Evolutionary conservation across 2,888 invertebrate genomes (phyloP), one percentile per base, ranked within the genome.

Genomic region (Parapristionchus giblindavisi): DNA sequence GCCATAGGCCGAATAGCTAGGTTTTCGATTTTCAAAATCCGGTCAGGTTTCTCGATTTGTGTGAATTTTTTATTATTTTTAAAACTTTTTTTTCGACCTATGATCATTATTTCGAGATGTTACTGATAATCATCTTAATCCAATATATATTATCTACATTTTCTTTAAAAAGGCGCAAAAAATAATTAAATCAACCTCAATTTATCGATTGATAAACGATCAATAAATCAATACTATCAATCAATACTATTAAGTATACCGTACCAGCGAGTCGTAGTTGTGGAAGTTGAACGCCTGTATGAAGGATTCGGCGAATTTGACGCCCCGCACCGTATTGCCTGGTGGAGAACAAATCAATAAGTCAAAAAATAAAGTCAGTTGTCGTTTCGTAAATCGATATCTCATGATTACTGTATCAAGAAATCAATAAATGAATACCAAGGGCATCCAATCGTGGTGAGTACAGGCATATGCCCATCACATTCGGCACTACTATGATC

Each of bases 231-330:
- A 2, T n/a, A 32, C 51, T 2, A 36, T 1, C 17, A 27, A 5
- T 36, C 5, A 29, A 63, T 27, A 11, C 21, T 14, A 66, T 32
- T 17, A 51, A 36, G 27, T 36, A 5, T 34, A 34, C 29, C 78
- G 75, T 51, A 85, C 85, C 77, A 97, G 91, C 89, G 96, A 96
- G 89, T 98, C 97, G 88, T 96, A 98, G 88, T 96, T 94, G 90
- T 96, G 95, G 90, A 98, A 97, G 89, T 96, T 97, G 89, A 96
- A 98, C 77, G 92, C 92, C 77, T 92, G 91, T 0, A 97, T 94
- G 79, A 98, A 90, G 73, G 89, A 89, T 93, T 89, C 93, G 89
- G 95, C 95, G 89, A 97, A 95, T 87, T 95, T 94, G n/a, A 96
- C 92, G 51, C 96, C 96, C 81, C 95, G 91, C 87, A 94, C 94